phyloP scores from a whole-genome alignment of 2,888 invertebrate species.

The Carabus problematicus region DNA sequence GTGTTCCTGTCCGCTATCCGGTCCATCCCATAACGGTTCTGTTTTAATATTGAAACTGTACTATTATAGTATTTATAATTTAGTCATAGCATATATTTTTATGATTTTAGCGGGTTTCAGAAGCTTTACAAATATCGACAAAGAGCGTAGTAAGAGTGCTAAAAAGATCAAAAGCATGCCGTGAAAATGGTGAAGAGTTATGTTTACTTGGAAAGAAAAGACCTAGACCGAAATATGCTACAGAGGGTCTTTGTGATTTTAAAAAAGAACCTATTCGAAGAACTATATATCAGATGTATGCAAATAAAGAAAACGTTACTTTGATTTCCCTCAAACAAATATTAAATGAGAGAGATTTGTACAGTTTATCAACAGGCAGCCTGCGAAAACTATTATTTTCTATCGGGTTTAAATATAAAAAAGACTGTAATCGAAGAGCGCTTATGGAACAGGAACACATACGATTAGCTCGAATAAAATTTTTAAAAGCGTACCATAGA shows the following conservation, averaged over 20 bases:
- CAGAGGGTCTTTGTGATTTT: too few species aligned
- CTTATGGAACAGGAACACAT: slow-evolving; percentile 8
- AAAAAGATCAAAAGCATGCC: background rate
- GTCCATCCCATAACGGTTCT: too few species aligned
- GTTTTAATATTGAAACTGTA: too few species aligned
- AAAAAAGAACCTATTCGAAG: too few species aligned
- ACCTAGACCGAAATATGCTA: too few species aligned
- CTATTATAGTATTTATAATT: too few species aligned
- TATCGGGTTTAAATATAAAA: slow-evolving; percentile 3
- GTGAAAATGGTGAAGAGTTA: background rate
- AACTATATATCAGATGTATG: too few species aligned
- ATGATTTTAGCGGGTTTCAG: slow-evolving; percentile 11
- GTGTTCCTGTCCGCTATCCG: too few species aligned
- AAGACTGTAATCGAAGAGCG: background rate
- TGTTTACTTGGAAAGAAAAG: background rate
- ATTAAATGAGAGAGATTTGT: slow-evolving; percentile 1
- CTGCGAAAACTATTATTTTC: slow-evolving; percentile 1
- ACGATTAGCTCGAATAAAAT: background rate
- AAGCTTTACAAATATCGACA: background rate
- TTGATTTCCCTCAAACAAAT: too few species aligned
- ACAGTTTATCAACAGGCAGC: background rate
- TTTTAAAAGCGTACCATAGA: slow-evolving; percentile 14
- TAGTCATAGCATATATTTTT: too few species aligned
- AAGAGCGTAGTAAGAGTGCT: slow-evolving; percentile 2
- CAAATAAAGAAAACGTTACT: too few species aligned